Evolutionary conservation across 2,888 invertebrate species (phyloP), one percentile per base, ranked within the genome.

Genomic region (Oligia strigilis): DNA sequence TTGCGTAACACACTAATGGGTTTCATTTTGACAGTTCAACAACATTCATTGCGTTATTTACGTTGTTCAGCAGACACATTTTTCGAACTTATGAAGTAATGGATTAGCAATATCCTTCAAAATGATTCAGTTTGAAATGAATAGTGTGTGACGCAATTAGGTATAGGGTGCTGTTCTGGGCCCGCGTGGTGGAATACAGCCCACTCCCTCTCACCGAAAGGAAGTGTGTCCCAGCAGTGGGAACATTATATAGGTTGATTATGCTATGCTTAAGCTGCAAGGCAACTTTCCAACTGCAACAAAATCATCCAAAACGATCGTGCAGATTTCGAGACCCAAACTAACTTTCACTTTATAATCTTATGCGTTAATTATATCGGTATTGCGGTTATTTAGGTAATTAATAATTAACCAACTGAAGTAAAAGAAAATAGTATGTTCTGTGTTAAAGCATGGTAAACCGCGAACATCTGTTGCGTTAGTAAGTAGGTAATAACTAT

Each of bases 301-400:
- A 81, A 78, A 79, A 43, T 65, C 46, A 80, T 62, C 70, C 36
- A 85, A 74, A 85, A 71, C 70, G 74, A 71, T 84, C 14, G 67
- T 62, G 40, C 66, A 43, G 65, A 83, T 83, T 83, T 76, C 69
- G 77, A 83, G 76, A 77, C 9, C 73, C 62, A 82, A 81, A 79
- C 67, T 46, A 80, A 87, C 88, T 89, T 88, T 89, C 90, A 81
- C 82, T 80, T 62, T 67, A 73, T 72, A 67, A 84, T 67, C 36
- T 66, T 75, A 69, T 77, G 19, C 55, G 72, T 81, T 83, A 81
- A 87, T 86, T 81, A 76, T 75, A 75, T 70, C 62, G 66, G 75
- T 75, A 71, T 78, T 60, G 49, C 19, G 29, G 64, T 55, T 70
- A 52, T 73, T 81, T 70, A 55, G 52, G n/a, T 55, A 36, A 62